These are phyloP conservation scores for Trachythela sp. DNA, from an alignment of 64 coral and sea anemone species.

Conservation along the genomic window DNA sequence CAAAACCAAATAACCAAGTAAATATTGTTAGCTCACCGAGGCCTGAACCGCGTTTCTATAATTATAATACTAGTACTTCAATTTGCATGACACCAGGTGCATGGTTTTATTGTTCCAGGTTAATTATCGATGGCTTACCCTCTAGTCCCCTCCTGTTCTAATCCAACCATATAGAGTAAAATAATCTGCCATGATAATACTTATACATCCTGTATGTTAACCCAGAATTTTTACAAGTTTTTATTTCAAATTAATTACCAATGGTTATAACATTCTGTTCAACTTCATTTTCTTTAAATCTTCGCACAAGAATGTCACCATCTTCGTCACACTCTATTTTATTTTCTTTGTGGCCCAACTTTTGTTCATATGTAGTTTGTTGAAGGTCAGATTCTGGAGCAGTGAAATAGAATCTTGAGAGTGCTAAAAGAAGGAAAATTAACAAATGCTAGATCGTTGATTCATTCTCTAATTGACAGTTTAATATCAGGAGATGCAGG, in stretches of 20 bases:
- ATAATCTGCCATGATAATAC: too few species aligned
- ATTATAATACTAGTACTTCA: too few species aligned
- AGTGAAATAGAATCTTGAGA: neutral
- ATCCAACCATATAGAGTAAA: too few species aligned
- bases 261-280: neutral
- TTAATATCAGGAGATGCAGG: too few species aligned
- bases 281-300: neutral
- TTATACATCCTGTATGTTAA: too few species aligned
- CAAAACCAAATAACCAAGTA: neutral
- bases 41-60: too few species aligned
- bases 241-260: neutral
- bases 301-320: neutral
- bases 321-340: neutral
- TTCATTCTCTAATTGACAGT: neutral
- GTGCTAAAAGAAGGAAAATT: neutral
- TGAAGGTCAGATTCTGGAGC: neutral
- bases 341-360: neutral
- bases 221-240: too few species aligned
- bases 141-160: too few species aligned
- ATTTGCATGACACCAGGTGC: too few species aligned
- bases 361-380: neutral
- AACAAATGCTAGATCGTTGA: neutral
- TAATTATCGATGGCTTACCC: too few species aligned
- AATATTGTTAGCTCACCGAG: too few species aligned
- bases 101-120: too few species aligned